phyloP scores from a whole-genome alignment of 2,888 invertebrate genomes.

The Smittia sp. region DNA sequence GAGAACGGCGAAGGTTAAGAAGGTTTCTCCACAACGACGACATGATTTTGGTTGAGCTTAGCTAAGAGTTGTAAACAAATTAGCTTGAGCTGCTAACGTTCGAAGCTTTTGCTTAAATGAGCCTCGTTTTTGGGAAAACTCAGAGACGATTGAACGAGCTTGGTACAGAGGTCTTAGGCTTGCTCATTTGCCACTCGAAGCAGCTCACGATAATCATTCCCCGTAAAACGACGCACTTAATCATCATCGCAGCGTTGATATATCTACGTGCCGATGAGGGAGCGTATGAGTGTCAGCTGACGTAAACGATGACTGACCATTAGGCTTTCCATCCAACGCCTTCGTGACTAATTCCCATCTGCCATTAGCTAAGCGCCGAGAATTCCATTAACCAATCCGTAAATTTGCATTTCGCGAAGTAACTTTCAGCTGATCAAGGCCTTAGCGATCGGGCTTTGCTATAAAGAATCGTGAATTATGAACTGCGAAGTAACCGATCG shows the following conservation, averaged over 20 bases:
- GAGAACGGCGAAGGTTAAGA: neutral
- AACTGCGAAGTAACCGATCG: neutral
- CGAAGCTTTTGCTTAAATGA: too few species aligned
- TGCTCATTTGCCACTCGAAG: too few species aligned
- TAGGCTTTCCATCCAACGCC: slow-evolving; percentile 4
- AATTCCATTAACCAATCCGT: neutral
- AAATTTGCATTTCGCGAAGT: neutral
- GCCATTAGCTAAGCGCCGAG: neutral
- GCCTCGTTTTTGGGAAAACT: too few species aligned
- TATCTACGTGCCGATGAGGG: neutral
- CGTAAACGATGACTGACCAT: slow-evolving; percentile 7
- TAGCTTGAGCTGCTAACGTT: too few species aligned
- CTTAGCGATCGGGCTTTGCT: neutral
- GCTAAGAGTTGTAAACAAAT: too few species aligned
- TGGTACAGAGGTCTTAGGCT: too few species aligned
- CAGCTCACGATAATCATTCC: too few species aligned
- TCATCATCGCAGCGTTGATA: neutral
- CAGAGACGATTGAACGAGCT: too few species aligned
- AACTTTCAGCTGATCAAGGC: slow-evolving; percentile 2
- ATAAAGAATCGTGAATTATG: neutral
- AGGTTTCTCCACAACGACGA: neutral
- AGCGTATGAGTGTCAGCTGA: neutral
- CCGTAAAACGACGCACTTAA: slow-evolving; percentile 8
- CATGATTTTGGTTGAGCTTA: too few species aligned
- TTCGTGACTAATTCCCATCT: neutral